Evolutionary conservation across 2,888 invertebrate species (phyloP), one percentile per base, ranked within the genome.

Genomic region (Epistrophella euchroma): DNA sequence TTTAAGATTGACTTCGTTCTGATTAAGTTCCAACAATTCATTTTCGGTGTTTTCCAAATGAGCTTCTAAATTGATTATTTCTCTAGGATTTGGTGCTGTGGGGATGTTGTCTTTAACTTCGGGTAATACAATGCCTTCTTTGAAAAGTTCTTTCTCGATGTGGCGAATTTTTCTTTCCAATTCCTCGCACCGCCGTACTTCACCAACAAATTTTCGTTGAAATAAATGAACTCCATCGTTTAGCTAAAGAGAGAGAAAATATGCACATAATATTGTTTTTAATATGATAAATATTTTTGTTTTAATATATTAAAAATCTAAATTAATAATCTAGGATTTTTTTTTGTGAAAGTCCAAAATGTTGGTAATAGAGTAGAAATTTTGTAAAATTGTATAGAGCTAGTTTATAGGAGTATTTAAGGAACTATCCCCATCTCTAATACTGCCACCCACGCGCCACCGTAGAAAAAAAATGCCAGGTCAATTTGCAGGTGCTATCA

Each of bases 171-270:
- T 89, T 9, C 88, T 88, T 43, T 90, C 58, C 37, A 90, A 32
- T 32, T 91, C 91, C 2, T 71, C 52, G 80, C 92, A 91, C 0
- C 88, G 77, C 5, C 86, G 32, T 22, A 90, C 87, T 62, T 90
- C 87, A 1, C 66, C 75, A 0, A 79, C 87, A 50, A 89, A 91
- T 3, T 87, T 71, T 17, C 89, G 79, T 40, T 90, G 90, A n/a
- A 88, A 17, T 1, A 80, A 7, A 25, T 85, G 87, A 68, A 88
- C 88, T 62, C 68, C 68, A 52, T 50, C 68, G 37, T 68, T 68
- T 1, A 68, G n/a, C 68, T 68, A 10, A n/a, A 50, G 5, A 5
- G 10, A 0, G n/a, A 13, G 9, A n/a, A 25, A 11, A 25, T 32
- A 52, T 9, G 7, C 6, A 5, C n/a, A 40, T 40, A 2, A 2